Conservation (phyloP, 2,888 invertebrate species). For the Alitta virens region DNA sequence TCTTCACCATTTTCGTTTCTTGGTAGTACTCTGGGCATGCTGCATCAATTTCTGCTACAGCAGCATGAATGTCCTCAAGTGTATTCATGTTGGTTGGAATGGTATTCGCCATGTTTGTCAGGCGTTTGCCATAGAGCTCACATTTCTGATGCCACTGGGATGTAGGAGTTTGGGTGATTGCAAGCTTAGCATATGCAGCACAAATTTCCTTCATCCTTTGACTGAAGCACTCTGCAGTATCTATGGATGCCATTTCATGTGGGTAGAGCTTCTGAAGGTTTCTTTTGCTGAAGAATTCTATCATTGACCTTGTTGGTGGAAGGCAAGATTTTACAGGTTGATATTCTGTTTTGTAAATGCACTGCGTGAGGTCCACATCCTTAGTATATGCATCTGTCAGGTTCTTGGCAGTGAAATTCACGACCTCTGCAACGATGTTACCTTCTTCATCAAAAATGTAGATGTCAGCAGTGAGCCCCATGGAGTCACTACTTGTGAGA, state of each 20-base stretch:
- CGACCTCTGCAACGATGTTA: constrained; percentile 9
- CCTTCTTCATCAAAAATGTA: constrained; percentile 5
- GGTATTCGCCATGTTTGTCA: constrained; percentile 2
- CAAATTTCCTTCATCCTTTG: background rate
- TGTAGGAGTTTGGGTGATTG: background rate
- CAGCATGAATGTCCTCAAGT: too few relatives aligned
- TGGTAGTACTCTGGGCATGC: constrained; percentile 3
- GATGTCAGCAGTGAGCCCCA: constrained; percentile 4
- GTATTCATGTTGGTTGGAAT: background rate
- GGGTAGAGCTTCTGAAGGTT: constrained; percentile 12
- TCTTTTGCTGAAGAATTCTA: background rate
- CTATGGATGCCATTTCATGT: background rate
- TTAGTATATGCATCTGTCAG: background rate
- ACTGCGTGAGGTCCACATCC: constrained; percentile 1
- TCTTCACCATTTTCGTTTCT: constrained; percentile 12
- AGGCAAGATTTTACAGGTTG: constrained; percentile 5
- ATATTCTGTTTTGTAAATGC: constrained; percentile 13
- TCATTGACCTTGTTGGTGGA: background rate
- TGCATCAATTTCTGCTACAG: background rate
- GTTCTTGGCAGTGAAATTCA: constrained; percentile 10
- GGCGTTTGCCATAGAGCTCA: background rate
- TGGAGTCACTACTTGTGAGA: background rate
- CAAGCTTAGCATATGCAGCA: constrained; percentile 2
- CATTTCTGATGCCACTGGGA: background rate
- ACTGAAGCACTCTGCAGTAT: background rate